Evolutionary conservation across 2,113 vertebrate genomes (phyloP).

Genomic region (Myotis lucifugus): DNA sequence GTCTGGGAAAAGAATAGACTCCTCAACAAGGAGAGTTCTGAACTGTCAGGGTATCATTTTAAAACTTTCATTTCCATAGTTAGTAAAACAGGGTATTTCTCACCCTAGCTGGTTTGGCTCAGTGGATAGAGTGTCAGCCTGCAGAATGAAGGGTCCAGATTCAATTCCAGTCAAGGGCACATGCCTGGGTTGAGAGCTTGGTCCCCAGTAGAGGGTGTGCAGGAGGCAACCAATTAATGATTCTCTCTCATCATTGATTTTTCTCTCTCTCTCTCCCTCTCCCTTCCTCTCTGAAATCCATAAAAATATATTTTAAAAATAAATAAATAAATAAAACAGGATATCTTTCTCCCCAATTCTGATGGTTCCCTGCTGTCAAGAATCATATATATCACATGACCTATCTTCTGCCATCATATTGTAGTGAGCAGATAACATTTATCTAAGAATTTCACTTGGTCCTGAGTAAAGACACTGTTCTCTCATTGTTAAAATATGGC

Average conservation of each 20-base stretch:
- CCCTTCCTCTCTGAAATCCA: no score
- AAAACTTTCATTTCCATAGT: neutral
- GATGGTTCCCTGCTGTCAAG: neutral
- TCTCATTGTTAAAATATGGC: neutral
- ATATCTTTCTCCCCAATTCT: neutral
- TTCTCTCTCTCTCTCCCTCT: no score
- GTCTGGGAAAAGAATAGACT: neutral
- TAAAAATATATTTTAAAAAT: no score
- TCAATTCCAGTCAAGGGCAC: no score
- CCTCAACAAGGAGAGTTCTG: neutral
- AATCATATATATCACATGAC: neutral
- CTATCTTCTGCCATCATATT: neutral
- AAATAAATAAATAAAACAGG: neutral
- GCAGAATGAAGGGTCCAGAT: no score
- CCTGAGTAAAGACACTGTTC: neutral
- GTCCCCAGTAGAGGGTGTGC: no score
- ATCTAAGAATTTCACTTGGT: constrained; percentile 18
- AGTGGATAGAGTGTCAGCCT: no score
- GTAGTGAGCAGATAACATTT: neutral
- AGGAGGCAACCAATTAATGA: no score
- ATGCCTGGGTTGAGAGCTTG: no score
- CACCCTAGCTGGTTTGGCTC: neutral
- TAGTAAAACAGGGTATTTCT: neutral
- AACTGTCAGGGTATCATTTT: neutral
- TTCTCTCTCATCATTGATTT: no score